A percentile compares a stretch with the other conserved stretches of the same genome.
Conservation (phyloP, 2,797 vertebrate genomes). For the Prunella strophiata region DNA sequence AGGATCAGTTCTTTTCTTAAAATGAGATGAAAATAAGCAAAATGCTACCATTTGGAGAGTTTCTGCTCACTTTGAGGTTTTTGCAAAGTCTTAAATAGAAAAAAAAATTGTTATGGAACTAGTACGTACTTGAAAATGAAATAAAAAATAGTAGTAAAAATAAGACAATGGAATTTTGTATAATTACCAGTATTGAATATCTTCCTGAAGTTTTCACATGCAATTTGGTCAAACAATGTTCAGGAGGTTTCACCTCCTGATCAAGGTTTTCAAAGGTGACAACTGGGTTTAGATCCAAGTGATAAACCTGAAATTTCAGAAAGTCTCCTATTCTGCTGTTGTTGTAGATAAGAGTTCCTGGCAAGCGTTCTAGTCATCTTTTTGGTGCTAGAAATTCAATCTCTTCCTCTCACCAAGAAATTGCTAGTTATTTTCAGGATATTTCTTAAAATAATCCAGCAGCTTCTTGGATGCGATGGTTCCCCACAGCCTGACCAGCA, state of each 20-base stretch:
- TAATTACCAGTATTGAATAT: not conserved
- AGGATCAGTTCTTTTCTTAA: not conserved
- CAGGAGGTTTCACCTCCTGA: not conserved
- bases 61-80: constrained; percentile 4
- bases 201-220: not conserved
- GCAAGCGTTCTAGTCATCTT: not conserved
- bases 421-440: not conserved
- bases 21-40: constrained; percentile 60
- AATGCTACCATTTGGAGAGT: not conserved
- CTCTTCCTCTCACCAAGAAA: not conserved
- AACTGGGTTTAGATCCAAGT: not conserved
- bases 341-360: not conserved
- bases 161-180: not conserved
- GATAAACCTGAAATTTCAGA: not conserved
- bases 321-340: not conserved
- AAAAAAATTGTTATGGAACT: not conserved
- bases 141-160: not conserved
- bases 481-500: not conserved
- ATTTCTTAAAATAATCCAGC: not conserved
- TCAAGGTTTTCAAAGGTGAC: not conserved
- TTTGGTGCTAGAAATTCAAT: not conserved
- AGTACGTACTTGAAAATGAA: not conserved
- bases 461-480: not conserved
- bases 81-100: constrained; percentile 21
- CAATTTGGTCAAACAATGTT: not conserved